Conservation (phyloP, 2,113 vertebrate genomes). For the Silurus meridionalis region DNA sequence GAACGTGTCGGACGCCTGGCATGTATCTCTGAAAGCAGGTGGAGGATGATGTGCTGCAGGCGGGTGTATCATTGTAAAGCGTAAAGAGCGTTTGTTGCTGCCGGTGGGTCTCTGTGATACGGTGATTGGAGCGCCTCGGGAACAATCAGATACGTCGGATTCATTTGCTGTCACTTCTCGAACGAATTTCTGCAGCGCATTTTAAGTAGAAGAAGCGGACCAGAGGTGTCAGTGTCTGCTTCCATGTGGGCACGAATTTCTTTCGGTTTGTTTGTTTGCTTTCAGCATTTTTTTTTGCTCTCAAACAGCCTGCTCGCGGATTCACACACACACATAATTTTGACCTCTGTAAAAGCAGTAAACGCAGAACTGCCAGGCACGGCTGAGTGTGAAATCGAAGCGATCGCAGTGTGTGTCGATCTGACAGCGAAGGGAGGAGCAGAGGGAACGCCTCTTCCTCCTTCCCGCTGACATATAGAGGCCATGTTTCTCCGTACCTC, state of each 20-base stretch:
- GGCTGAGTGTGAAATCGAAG: constrained; percentile 55
- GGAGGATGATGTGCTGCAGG: background rate
- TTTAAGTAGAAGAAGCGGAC: constrained; percentile 52
- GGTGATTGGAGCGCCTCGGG: constrained; percentile 60
- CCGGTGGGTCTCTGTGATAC: constrained; percentile 58
- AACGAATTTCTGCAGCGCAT: constrained; percentile 60
- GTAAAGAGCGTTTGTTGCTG: constrained; percentile 60
- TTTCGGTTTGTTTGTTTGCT: background rate
- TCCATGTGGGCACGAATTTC: constrained; percentile 10
- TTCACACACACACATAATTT: background rate
- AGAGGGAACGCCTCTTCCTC: constrained; percentile 33
- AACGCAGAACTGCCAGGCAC: constrained; percentile 40
- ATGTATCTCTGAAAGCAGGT: constrained; percentile 9
- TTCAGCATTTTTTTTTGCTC: background rate
- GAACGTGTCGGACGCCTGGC: background rate
- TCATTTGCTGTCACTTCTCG: constrained; percentile 62
- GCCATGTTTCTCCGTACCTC: constrained; percentile 35
- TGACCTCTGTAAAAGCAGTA: constrained; percentile 37
- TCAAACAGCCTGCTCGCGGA: background rate
- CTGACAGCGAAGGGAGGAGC: constrained; percentile 43
- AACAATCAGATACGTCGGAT: constrained; percentile 63
- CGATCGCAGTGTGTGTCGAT: constrained; percentile 51
- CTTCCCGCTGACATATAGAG: constrained; percentile 50
- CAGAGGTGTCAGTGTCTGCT: background rate
- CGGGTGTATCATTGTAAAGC: constrained; percentile 27